Evolutionary conservation across 2,888 invertebrate species (phyloP), one percentile per base, ranked within the genome.

Genomic region (Ophonus ardosiacus): DNA sequence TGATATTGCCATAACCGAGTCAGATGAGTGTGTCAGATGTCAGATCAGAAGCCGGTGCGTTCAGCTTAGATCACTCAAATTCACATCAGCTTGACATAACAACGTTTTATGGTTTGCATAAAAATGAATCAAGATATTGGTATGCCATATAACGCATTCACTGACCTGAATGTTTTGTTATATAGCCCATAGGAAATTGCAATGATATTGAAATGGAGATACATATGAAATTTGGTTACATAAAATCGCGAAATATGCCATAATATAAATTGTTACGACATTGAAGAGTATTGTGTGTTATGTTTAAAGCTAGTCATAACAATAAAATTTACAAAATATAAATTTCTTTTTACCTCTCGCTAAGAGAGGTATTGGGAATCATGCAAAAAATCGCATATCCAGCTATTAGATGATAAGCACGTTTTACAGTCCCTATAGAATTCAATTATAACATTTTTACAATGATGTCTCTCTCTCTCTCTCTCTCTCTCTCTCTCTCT

Each of bases 11-110:
- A 57, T 81, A 65, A 81, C 65, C 43, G 31, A 13, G 68, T 15
- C 68, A 68, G 68, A 68, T 68, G 68, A 68, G 68, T 68, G 68
- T 68, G 68, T 68, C 68, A 68, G 68, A 68, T 68, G 68, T 68
- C 68, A 68, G 68, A 31, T 68, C 68, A 65, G 38, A 65, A 24
- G 65, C 65, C 65, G 13, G 24, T 31, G 65, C 38, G 38, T 68
- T 63, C 40, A 38, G 38, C 31, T 68, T 38, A 68, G 68, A 68
- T 68, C 68, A 68, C 68, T 68, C 68, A 81, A 68, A 81, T 68
- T 63, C 81, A 65, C 65, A 81, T 65, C 43, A 81, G 78, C 24
- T 15, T 65, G 81, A 65, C 81, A 81, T 65, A 81, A 59, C 79
- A 57, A 79, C 59, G 61, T 57, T 79, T 79, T 79, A 68, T 68